A percentile compares a stretch with the other conserved stretches of the same genome.
Evolutionary conservation across 2,797 vertebrate genomes (phyloP).

Genomic region (Takifugu ocellatus): DNA sequence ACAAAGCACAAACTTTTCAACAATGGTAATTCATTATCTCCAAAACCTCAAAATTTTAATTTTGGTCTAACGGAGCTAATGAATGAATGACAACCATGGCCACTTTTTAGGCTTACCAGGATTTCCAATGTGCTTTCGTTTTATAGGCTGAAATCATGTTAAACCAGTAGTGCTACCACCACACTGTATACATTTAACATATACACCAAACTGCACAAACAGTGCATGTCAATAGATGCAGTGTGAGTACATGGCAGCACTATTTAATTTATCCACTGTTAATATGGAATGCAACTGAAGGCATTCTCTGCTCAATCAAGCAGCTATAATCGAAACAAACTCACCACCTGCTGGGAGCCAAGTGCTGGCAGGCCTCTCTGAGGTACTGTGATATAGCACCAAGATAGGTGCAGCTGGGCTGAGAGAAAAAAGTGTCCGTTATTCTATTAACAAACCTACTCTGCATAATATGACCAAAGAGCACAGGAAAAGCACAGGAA

Average conservation of each 20-base stretch:
- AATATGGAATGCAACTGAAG: constrained; percentile 4
- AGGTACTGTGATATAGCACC: constrained; percentile 25
- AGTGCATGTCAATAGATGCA: background rate
- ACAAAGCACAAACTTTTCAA: too few species aligned
- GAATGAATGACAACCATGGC: too few species aligned
- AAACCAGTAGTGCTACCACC: too few species aligned
- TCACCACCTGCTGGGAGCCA: constrained; percentile 15
- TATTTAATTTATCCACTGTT: constrained; percentile 2
- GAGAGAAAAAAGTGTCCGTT: constrained; percentile 18
- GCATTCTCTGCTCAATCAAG: constrained; percentile 11
- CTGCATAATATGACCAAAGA: constrained; percentile 36
- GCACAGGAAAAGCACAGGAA: constrained; percentile 1
- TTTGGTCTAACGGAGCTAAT: too few species aligned
- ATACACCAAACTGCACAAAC: too few species aligned
- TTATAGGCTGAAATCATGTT: too few species aligned
- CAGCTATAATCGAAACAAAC: constrained; percentile 24
- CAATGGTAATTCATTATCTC: too few species aligned
- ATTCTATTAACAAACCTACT: constrained; percentile 22
- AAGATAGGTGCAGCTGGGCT: constrained; percentile 20
- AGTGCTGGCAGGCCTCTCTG: background rate
- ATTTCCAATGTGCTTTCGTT: too few species aligned
- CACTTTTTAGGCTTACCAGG: too few species aligned
- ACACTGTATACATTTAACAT: too few species aligned
- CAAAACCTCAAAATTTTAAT: too few species aligned
- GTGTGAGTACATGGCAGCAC: background rate